Percentiles rank a stretch among this genome's conserved stretches.
Conservation (phyloP, 2,113 vertebrate species). For the Crotalus horridus region DNA sequence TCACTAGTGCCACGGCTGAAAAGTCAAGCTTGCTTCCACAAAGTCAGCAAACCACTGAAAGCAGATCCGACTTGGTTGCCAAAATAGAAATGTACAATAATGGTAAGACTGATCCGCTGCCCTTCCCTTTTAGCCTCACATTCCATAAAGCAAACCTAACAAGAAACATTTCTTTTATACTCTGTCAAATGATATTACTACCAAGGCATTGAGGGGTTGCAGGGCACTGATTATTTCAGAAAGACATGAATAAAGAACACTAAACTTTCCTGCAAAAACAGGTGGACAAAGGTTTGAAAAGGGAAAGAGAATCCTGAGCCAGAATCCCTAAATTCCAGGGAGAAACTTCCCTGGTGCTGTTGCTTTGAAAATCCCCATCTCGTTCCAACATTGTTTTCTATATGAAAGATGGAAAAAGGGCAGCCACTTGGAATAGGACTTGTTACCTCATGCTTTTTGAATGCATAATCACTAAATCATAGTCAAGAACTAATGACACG, state of each 20-base stretch:
- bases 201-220: neutral
- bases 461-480: neutral
- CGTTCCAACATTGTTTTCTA: neutral
- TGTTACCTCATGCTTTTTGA: neutral
- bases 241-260: neutral
- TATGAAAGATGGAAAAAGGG: neutral
- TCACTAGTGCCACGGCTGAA: neutral
- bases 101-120: neutral
- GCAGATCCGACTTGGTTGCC: neutral
- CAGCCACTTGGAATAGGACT: neutral
- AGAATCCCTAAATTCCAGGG: neutral
- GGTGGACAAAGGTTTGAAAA: neutral
- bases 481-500: neutral
- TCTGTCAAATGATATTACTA: constrained; percentile 5
- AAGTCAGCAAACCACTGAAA: neutral
- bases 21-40: neutral
- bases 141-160: neutral
- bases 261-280: neutral
- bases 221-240: constrained; percentile 12
- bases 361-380: neutral
- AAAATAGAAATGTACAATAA: neutral
- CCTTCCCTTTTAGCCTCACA: neutral
- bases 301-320: neutral
- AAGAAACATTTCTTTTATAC: neutral
- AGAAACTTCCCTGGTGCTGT: neutral